These are phyloP conservation scores for Patella depressa DNA, from an alignment of 2,888 invertebrate species.

Conservation along the genomic window DNA sequence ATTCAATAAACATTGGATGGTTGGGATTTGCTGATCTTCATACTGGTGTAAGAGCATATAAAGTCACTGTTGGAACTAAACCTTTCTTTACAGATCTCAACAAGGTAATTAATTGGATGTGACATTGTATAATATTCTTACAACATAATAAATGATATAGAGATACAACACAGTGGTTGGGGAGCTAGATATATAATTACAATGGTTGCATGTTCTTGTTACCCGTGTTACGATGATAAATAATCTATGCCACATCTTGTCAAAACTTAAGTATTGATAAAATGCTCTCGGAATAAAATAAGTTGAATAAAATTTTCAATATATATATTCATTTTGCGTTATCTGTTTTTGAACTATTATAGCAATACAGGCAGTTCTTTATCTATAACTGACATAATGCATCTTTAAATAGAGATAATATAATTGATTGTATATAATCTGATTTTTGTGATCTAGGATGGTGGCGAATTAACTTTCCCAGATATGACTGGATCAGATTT, in stretches of 20 bases:
- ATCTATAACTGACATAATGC: too few species aligned
- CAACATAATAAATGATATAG: not conserved
- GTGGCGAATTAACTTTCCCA: not conserved
- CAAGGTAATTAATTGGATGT: constrained; percentile 8
- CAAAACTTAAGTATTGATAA: too few species aligned
- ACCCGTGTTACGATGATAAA: too few species aligned
- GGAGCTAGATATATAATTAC: not conserved
- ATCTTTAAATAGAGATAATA: too few species aligned
- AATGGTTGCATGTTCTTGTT: not conserved
- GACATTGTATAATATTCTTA: not conserved
- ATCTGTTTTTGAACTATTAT: too few species aligned
- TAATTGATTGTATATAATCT: too few species aligned
- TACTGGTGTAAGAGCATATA: constrained; percentile 26
- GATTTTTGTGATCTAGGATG: constrained; percentile 12
- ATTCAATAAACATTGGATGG: constrained; percentile 29
- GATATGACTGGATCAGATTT: constrained; percentile 21
- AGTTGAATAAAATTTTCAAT: too few species aligned
- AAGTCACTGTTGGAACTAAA: constrained; percentile 24
- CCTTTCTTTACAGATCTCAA: constrained; percentile 29
- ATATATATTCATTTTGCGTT: too few species aligned
- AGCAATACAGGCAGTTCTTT: too few species aligned
- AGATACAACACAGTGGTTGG: too few species aligned
- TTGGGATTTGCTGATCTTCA: constrained; percentile 34
- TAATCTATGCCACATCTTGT: too few species aligned
- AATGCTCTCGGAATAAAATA: too few species aligned